Conservation (phyloP, 2,113 vertebrate genomes). For the Perca fluviatilis region DNA sequence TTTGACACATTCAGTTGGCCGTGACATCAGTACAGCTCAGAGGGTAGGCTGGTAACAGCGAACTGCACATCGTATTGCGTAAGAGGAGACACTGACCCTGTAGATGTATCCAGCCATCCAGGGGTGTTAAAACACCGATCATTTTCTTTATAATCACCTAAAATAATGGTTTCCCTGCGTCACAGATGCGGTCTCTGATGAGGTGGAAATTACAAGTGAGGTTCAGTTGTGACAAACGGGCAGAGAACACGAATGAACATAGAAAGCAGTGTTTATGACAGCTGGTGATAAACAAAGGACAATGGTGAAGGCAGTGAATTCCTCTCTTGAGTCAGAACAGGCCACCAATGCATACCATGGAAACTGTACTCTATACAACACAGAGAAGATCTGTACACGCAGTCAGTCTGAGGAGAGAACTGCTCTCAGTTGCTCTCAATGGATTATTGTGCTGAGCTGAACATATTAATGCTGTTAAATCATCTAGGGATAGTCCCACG, state of each 20-base stretch:
- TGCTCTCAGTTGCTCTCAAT: conserved; percentile 28
- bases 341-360: conserved; percentile 20
- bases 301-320: conserved; percentile 21
- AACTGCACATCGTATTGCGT: not conserved
- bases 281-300: conserved; percentile 54
- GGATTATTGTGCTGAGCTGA: conserved; percentile 49
- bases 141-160: conserved; percentile 9
- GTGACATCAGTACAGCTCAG: not conserved
- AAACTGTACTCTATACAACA: conserved; percentile 12
- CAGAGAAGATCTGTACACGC: not conserved
- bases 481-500: conserved; percentile 30
- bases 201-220: conserved; percentile 41
- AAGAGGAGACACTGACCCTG: conserved; percentile 13
- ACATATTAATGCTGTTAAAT: conserved; percentile 51
- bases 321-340: conserved; percentile 55
- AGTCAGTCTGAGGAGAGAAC: conserved; percentile 16
- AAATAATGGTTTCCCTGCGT: conserved; percentile 32
- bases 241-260: conserved; percentile 15
- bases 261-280: conserved; percentile 33
- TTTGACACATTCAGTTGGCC: conserved; percentile 6
- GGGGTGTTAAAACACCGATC: not conserved
- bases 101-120: not conserved
- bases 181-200: conserved; percentile 6
- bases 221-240: conserved; percentile 16
- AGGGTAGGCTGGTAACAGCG: not conserved